phyloP scores from a whole-genome alignment of 2,888 invertebrate species.

The Tenthredo notha region DNA sequence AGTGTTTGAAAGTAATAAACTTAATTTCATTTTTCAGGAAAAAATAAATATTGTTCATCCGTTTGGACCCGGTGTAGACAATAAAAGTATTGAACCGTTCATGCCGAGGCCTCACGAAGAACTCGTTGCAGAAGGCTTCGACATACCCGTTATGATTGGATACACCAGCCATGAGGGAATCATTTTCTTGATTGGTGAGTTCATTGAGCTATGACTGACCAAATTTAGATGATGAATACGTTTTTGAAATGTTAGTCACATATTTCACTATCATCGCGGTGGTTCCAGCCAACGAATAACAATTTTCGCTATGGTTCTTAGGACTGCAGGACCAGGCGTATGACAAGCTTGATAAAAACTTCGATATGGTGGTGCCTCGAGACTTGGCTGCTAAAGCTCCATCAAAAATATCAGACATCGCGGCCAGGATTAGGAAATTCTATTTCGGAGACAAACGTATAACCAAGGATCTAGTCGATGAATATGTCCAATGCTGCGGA shows the following conservation, averaged over 20 bases:
- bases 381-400: conserved; percentile 68
- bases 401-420: conserved; percentile 65
- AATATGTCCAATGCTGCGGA: conserved; percentile 79
- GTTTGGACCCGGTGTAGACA: conserved; percentile 36
- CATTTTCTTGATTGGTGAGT: conserved; percentile 58
- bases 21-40: background rate
- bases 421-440: conserved; percentile 74
- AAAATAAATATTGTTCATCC: background rate
- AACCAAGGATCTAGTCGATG: conserved; percentile 76
- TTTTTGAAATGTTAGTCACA: background rate
- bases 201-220: background rate
- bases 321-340: conserved; percentile 36
- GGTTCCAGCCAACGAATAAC: background rate
- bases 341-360: conserved; percentile 66
- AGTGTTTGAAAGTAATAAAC: background rate
- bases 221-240: background rate
- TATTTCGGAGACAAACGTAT: conserved; percentile 79
- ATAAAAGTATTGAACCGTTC: conserved; percentile 35
- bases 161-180: conserved; percentile 57
- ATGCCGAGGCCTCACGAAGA: conserved; percentile 18
- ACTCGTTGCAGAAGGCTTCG: background rate
- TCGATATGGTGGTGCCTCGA: conserved; percentile 76
- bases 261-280: background rate
- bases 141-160: conserved; percentile 44
- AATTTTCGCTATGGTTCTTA: background rate